Percentiles rank a stretch among this genome's conserved stretches.
These are phyloP conservation scores for Euura lappo DNA, from an alignment of 1,140 invertebrate species.

Conservation along the genomic window DNA sequence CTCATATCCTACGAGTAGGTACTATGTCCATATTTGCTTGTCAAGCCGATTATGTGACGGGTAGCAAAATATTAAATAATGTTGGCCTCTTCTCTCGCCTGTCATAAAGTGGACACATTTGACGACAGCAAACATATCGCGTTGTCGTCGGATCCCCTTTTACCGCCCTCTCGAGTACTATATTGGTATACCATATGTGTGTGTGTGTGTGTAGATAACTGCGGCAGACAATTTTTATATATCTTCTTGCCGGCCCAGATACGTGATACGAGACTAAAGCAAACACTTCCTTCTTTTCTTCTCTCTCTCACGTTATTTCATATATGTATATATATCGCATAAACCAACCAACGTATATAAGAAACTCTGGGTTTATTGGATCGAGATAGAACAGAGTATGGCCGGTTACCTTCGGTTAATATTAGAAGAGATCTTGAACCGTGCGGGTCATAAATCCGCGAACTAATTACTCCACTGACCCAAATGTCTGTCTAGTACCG, in stretches of 20 bases:
- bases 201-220: too few species aligned
- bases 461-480: too few species aligned
- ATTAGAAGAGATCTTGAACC: too few species aligned
- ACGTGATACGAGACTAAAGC: background rate
- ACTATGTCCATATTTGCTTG: background rate
- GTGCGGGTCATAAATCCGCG: too few species aligned
- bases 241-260: too few species aligned
- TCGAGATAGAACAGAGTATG: background rate
- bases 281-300: background rate
- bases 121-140: background rate
- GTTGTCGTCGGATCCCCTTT: background rate
- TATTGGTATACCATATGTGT: too few species aligned
- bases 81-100: conserved; percentile 1
- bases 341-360: too few species aligned
- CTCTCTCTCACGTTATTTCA: background rate
- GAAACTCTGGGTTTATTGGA: background rate
- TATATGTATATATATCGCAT: background rate
- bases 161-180: too few species aligned
- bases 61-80: conserved; percentile 2
- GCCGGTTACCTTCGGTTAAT: too few species aligned
- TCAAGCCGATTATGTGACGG: background rate
- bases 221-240: too few species aligned
- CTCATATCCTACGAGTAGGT: too few species aligned
- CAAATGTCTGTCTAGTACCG: too few species aligned
- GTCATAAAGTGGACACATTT: conserved; percentile 1